Evolutionary conservation across 2,888 invertebrate species (phyloP).

Genomic region (Liposcelis brunnea): DNA sequence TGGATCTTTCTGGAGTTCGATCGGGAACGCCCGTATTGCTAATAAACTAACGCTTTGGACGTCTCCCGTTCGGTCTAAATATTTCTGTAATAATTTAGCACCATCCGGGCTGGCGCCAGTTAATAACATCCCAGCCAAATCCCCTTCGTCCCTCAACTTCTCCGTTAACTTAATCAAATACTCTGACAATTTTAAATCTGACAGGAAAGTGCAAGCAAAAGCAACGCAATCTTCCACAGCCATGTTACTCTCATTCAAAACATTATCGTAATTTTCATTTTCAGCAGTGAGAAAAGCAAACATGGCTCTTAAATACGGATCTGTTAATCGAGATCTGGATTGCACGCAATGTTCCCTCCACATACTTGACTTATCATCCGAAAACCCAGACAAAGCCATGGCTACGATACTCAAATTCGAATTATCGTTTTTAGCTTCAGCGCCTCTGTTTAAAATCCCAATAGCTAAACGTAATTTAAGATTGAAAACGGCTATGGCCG

Average conservation of each 20-base stretch:
- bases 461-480: constrained; percentile 69
- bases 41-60: constrained; percentile 79
- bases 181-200: constrained; percentile 60
- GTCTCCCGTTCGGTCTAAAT: constrained; percentile 73
- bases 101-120: constrained; percentile 54
- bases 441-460: constrained; percentile 64
- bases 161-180: constrained; percentile 56
- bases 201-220: constrained; percentile 74
- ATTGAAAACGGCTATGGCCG: constrained; percentile 82
- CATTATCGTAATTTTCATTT: constrained; percentile 52
- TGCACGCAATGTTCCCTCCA: constrained; percentile 59
- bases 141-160: constrained; percentile 55
- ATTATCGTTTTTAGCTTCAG: constrained; percentile 25
- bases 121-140: constrained; percentile 67
- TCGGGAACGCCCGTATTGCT: constrained; percentile 56
- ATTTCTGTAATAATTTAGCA: constrained; percentile 64
- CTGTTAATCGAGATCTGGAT: constrained; percentile 60
- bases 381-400: constrained; percentile 71
- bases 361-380: constrained; percentile 62
- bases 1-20: constrained; percentile 42
- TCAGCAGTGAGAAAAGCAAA: constrained; percentile 80
- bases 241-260: constrained; percentile 66
- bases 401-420: constrained; percentile 45
- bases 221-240: constrained; percentile 76
- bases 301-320: constrained; percentile 79